Conservation (phyloP, 2,888 invertebrate species). For the Drosophila gaucha region DNA sequence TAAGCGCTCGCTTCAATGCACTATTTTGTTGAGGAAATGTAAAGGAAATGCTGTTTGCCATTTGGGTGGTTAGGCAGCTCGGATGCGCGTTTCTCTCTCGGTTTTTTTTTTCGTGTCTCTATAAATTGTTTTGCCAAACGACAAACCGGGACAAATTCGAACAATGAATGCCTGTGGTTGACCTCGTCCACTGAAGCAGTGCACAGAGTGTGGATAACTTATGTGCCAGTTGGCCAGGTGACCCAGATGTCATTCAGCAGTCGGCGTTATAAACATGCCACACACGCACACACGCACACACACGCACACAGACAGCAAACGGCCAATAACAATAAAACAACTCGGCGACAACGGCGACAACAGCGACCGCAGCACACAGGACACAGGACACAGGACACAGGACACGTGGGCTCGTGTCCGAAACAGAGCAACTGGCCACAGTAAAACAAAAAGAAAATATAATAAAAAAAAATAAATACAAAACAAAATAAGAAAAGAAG, state of each 20-base stretch:
- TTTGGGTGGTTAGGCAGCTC: not conserved
- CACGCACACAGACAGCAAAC: not conserved
- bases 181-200: constrained; percentile 20
- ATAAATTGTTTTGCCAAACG: constrained; percentile 20
- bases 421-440: constrained; percentile 41
- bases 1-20: not conserved
- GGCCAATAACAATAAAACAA: constrained; percentile 75
- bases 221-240: constrained; percentile 68
- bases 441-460: constrained; percentile 16
- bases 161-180: constrained; percentile 27
- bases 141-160: constrained; percentile 25
- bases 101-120: not conserved
- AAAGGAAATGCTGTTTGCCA: not conserved
- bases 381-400: constrained; percentile 19
- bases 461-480: constrained; percentile 9
- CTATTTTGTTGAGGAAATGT: not conserved
- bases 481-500: constrained; percentile 18
- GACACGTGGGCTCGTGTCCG: constrained; percentile 36
- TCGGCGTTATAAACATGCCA: constrained; percentile 72
- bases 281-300: constrained; percentile 26
- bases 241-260: constrained; percentile 75
- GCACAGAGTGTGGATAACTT: constrained; percentile 35
- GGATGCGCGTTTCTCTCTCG: not conserved
- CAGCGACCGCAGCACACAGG: no score
- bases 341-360: constrained; percentile 38